Evolutionary conservation across 2,113 vertebrate species (phyloP), one percentile per base, ranked within the genome.

Genomic region (Pantherophis guttatus): DNA sequence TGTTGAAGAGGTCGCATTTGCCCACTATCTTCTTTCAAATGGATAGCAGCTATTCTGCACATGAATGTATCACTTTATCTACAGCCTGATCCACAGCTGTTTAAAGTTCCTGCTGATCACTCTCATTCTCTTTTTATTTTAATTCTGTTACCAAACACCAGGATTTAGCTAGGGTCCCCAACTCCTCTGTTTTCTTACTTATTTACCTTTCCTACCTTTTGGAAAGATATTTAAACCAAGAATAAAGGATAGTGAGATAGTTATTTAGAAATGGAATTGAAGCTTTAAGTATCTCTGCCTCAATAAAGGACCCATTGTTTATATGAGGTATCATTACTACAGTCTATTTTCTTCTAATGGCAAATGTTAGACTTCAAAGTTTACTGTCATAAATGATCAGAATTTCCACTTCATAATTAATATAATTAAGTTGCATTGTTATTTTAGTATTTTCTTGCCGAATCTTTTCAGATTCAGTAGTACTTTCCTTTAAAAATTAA

Each of bases 241-340:
- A 92, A 87, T 70, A 94, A 97, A 93, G 54, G 89, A 96, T 89
- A 93, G 91, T 92, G 92, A 93, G 48, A 90, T 62, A 86, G 96
- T 96, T 96, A 96, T 96, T 95, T 95, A 96, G 96, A 97, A 96
- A 95, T 93, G 15, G 81, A 62, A 92, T 86, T 93, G 94, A 95
- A 97, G 97, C 95, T 62, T 94, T 91, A 92, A 81, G 94, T 92
- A 96, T 95, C 87, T 93, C 95, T 96, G 93, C 48, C 17, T 90
- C 91, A 95, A 98, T 98, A 98, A 98, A 97, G 95, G 92, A 94
- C 90, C 95, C 96, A 96, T 97, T 98, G 97, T 98, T 97, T 96
- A 93, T 95, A 95, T 96, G 91, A 95, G 97, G 98, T 98, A 97
- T 97, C 97, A 2, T 92, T 96, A 96, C 96, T 97, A 93, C 26